A percentile compares a stretch with the other conserved stretches of the same genome.
Evolutionary conservation across 2,888 invertebrate genomes (phyloP).

Genomic region (Lissocephala sabroskyi): DNA sequence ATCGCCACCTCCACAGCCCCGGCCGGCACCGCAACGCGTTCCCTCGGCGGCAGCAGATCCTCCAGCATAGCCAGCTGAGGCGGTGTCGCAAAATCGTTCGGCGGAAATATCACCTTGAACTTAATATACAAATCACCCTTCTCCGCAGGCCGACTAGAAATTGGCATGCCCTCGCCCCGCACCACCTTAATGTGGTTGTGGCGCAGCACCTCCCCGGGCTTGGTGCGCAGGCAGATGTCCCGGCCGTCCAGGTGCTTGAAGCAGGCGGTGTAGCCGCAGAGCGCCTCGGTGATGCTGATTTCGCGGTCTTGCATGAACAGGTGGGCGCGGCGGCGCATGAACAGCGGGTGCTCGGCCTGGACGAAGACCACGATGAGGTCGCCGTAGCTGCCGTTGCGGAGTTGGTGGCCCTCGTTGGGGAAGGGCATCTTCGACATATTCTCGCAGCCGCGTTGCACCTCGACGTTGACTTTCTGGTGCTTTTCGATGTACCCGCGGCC

Average conservation of each 20-base stretch:
- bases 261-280: slow-evolving; percentile 90
- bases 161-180: slow-evolving; percentile 92
- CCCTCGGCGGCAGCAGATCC: slow-evolving; percentile 81
- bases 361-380: slow-evolving; percentile 91
- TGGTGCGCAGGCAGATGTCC: slow-evolving; percentile 83
- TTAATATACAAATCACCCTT: slow-evolving; percentile 90
- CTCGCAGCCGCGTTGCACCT: slow-evolving; percentile 91
- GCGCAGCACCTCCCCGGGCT: slow-evolving; percentile 86
- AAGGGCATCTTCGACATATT: slow-evolving; percentile 90
- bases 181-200: slow-evolving; percentile 87
- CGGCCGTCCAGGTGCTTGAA: slow-evolving; percentile 93
- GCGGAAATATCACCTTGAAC: slow-evolving; percentile 90
- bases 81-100: slow-evolving; percentile 83
- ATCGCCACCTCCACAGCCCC: slow-evolving; percentile 90
- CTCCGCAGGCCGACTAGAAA: slow-evolving; percentile 86
- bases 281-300: slow-evolving; percentile 87
- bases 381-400: slow-evolving; percentile 88
- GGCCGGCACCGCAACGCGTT: slow-evolving; percentile 80
- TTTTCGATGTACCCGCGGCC: slow-evolving; percentile 89
- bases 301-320: slow-evolving; percentile 80
- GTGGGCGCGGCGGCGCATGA: slow-evolving; percentile 84
- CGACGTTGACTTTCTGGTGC: slow-evolving; percentile 88
- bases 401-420: slow-evolving; percentile 91
- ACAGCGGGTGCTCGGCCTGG: slow-evolving; percentile 84
- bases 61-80: slow-evolving; percentile 81